Evolutionary conservation across 2,888 invertebrate genomes (phyloP), one percentile per base, ranked within the genome.

Genomic region (Temnothorax ravouxi): DNA sequence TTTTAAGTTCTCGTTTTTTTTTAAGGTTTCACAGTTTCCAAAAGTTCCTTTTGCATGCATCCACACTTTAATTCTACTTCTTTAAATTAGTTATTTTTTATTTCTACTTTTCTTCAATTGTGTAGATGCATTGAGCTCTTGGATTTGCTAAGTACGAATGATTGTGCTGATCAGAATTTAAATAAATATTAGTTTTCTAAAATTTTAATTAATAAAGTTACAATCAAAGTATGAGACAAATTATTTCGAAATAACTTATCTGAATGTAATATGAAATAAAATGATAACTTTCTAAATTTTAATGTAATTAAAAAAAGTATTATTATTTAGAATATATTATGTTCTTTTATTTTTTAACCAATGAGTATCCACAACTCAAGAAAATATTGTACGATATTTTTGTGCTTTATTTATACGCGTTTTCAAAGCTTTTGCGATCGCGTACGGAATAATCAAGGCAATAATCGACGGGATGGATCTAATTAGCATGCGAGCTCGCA

Each of bases 391-490:
- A 21, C 2, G 6, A 62, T 25, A 47, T 75, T 62, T 50, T 1
- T 29, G 2, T 9, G 1, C 9, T 41, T 41, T 6, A 38, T 62
- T 50, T 64, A 64, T 38, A 61, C 13, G 6, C 5, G 25, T 15
- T 38, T 38, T 52, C 21, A 18, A 18, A 76, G 11, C 21, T 67
- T 67, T 52, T 13, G 18, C 21, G 38, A 29, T 38, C 4, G 50
- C 34, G 13, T 3, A 8, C 38, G 25, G 3, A 50, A 13, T 64
- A 76, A 76, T 76, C 18, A 47, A 76, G 50, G 9, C 2, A 66
- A n/a, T 77, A 77, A 52, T 67, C n/a, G 54, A 77, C 54, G 67
- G 3, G n/a, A 3, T 67, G 25, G 54, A 25, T 54, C 50, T 77
- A 77, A 77, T 67, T 67, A 66, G 3, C 11, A 54, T 8, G 38